These are phyloP conservation scores for Solenodon paradoxus DNA, from an alignment of 2,113 vertebrate species.

Conservation along the genomic window DNA sequence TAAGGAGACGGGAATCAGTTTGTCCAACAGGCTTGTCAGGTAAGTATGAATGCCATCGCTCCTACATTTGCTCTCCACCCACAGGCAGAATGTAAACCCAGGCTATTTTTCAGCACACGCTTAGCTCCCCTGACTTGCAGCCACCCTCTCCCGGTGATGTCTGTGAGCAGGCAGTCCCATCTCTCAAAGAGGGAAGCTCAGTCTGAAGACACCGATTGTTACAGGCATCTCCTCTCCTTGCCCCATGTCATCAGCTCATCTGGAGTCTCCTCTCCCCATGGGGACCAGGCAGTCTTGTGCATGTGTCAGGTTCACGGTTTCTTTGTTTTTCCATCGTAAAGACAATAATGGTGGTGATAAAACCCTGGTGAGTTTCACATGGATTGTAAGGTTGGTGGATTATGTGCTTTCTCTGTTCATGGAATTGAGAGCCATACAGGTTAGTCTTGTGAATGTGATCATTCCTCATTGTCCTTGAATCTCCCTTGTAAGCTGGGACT, in stretches of 20 bases:
- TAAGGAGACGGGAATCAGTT: background rate
- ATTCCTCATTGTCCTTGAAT: background rate
- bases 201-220: fast-evolving
- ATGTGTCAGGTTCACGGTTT: too few relatives aligned
- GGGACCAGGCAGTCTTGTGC: too few relatives aligned
- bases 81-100: background rate
- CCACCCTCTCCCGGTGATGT: background rate
- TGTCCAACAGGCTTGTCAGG: background rate
- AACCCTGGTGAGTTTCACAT: background rate
- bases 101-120: background rate
- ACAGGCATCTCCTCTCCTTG: background rate
- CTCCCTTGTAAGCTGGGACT: background rate
- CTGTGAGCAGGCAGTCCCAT: fast-evolving
- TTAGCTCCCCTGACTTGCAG: background rate
- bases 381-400: background rate
- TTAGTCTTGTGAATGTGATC: background rate
- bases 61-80: background rate
- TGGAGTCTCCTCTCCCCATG: background rate
- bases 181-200: background rate
- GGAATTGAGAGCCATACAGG: background rate
- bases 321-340: too few relatives aligned
- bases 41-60: background rate
- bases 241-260: background rate
- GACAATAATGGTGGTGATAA: background rate
- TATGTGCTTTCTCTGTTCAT: background rate